Base-by-base conservation (phyloP, 2,797 vertebrate genomes). In the Gadopsis marmoratus region DNA sequence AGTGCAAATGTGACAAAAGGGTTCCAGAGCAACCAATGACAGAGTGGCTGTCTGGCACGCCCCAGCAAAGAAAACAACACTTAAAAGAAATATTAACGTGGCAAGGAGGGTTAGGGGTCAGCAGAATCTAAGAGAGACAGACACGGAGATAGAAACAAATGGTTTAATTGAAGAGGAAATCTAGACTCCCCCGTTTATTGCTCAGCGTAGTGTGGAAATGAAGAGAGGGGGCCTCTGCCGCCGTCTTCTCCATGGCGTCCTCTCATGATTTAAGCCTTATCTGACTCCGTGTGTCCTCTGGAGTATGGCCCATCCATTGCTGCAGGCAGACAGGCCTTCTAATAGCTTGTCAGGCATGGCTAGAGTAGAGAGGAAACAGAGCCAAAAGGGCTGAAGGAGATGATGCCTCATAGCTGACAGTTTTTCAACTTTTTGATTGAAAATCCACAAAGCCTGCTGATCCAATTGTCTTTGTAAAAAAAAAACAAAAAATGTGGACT, bases 321-420 rank as follows among this genome's bases (percentile, higher is more conserved):
- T 21, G 12, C 70, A 55, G 83, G 82, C 81, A 70, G 89, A 91
- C 90, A 71, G 76, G 56, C 31, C 60, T 63, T 82, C 76, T 89
- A 86, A 91, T 89, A 81, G 71, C 78, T 74, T 90, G 88, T 90
- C 88, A 91, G 81, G 86, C 89, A 70, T 74, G 86, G 79, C 71
- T 80, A 61, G 82, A 88, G 73, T 23, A 62, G 67, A 82, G 72
- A 88, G 86, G 82, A 87, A 89, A 78, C 58, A 0, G 80, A 78
- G 82, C 82, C 84, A 86, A 78, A 70, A 79, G 86, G 79, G 75
- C 76, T 12, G 50, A 64, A 80, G 83, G 80, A 89, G 84, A 80
- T 60, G 70, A 92, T 86, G 83, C 86, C 80, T 93, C 84, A 85
- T 67, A 84, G 85, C 82, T 90, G 92, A 91, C 89, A 86, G 70